phyloP scores from a whole-genome alignment of 2,113 vertebrate genomes.

The Hippolais icterina region DNA sequence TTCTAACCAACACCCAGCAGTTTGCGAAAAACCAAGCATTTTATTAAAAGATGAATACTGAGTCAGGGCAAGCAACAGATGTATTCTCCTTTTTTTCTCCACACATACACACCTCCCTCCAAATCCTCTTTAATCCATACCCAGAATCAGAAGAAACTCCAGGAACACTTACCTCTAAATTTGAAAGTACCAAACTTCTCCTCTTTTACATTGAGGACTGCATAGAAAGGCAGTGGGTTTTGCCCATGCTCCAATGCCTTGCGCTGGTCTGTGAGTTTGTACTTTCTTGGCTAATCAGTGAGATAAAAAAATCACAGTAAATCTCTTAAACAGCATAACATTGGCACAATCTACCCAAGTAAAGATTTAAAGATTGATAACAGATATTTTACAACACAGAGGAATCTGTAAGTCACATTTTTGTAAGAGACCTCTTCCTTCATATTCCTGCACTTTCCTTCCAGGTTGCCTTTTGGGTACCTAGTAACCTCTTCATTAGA shows the following conservation, averaged over 20 bases:
- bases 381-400: not conserved
- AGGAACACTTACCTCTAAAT: slow-evolving; percentile 52
- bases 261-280: slow-evolving; percentile 73
- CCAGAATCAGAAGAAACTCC: not conserved
- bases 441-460: not conserved
- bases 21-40: not conserved
- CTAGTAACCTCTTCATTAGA: not conserved
- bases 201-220: slow-evolving; percentile 77
- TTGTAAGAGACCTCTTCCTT: not conserved
- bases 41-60: not conserved
- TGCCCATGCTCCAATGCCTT: slow-evolving; percentile 72
- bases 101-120: not conserved
- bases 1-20: not conserved
- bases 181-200: slow-evolving; percentile 46
- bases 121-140: not conserved
- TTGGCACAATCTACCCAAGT: not conserved
- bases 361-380: not conserved
- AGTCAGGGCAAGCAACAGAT: not conserved
- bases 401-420: not conserved
- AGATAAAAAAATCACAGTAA: not conserved
- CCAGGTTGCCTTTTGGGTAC: not conserved
- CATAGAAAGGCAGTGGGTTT: slow-evolving; percentile 79
- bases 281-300: slow-evolving; percentile 35
- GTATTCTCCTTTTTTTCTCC: not conserved
- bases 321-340: not conserved